These are phyloP conservation scores for Phoebastria nigripes DNA, from an alignment of 2,797 vertebrate species.

Conservation along the genomic window DNA sequence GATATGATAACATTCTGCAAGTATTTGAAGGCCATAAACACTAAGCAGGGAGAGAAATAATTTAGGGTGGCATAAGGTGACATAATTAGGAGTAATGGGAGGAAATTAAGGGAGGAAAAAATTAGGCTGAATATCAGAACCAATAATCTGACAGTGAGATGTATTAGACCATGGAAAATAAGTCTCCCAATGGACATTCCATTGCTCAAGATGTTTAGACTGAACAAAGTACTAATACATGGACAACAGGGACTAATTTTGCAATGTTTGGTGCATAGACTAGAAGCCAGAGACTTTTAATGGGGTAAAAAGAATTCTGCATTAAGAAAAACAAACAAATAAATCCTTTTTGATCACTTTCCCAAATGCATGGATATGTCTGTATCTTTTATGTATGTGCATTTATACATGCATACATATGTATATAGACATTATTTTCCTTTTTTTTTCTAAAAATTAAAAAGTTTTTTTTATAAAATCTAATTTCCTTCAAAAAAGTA, in stretches of 20 bases:
- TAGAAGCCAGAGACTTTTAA: slow-evolving; percentile 15
- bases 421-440: neutral
- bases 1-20: slow-evolving; percentile 47
- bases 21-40: slow-evolving; percentile 43
- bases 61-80: slow-evolving; percentile 24
- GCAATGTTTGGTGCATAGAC: neutral
- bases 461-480: neutral
- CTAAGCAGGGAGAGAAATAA: neutral
- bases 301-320: neutral
- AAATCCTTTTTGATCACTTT: neutral
- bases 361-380: neutral
- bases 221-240: slow-evolving; percentile 9
- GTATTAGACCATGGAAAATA: slow-evolving; percentile 37
- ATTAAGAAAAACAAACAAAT: neutral
- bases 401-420: neutral
- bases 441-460: neutral
- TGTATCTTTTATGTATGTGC: accelerated
- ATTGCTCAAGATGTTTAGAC: slow-evolving; percentile 41
- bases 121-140: slow-evolving; percentile 39
- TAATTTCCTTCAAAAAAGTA: neutral
- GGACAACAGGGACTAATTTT: slow-evolving; percentile 12
- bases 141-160: slow-evolving; percentile 42
- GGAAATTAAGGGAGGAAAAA: slow-evolving; percentile 38
- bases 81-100: slow-evolving; percentile 46
- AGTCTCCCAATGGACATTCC: slow-evolving; percentile 19